These are phyloP conservation scores for Harlomillsia oculata DNA, from an alignment of 1,140 invertebrate species.

Conservation along the genomic window DNA sequence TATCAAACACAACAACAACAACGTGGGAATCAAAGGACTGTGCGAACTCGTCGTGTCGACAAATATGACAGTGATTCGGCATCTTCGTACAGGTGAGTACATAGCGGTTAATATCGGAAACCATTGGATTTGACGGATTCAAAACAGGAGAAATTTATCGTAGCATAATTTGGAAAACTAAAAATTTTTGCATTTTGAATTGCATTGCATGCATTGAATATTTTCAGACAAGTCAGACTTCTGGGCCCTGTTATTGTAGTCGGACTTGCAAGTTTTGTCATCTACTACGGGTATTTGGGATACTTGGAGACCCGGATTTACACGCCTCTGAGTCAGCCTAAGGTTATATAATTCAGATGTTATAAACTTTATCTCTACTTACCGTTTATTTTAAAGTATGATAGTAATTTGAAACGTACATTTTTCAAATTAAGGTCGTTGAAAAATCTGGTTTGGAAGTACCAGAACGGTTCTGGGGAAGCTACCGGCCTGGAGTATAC, in stretches of 20 bases:
- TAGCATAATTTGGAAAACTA: too few relatives aligned
- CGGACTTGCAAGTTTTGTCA: conserved; percentile 36
- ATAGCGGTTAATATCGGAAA: too few relatives aligned
- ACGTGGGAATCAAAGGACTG: too few relatives aligned
- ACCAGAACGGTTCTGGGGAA: conserved; percentile 82
- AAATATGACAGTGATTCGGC: too few relatives aligned
- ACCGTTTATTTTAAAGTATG: background rate
- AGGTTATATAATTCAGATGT: conserved; percentile 50
- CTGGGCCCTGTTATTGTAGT: background rate
- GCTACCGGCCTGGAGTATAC: conserved; percentile 77
- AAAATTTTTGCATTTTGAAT: too few relatives aligned
- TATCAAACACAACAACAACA: too few relatives aligned
- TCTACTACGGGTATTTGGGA: conserved; percentile 65
- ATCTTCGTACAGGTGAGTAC: too few relatives aligned
- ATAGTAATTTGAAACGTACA: background rate
- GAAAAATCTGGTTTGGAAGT: conserved; percentile 55
- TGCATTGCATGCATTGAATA: too few relatives aligned
- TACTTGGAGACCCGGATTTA: conserved; percentile 79
- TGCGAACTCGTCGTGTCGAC: too few relatives aligned
- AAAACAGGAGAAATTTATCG: too few relatives aligned
- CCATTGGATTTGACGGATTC: too few relatives aligned
- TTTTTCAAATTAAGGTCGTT: conserved; percentile 49
- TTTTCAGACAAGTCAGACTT: too few relatives aligned
- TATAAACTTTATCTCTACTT: background rate
- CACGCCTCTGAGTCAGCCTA: conserved; percentile 66